Evolutionary conservation across 2,888 invertebrate genomes (phyloP).

Genomic region (Calephelis perditalis): DNA sequence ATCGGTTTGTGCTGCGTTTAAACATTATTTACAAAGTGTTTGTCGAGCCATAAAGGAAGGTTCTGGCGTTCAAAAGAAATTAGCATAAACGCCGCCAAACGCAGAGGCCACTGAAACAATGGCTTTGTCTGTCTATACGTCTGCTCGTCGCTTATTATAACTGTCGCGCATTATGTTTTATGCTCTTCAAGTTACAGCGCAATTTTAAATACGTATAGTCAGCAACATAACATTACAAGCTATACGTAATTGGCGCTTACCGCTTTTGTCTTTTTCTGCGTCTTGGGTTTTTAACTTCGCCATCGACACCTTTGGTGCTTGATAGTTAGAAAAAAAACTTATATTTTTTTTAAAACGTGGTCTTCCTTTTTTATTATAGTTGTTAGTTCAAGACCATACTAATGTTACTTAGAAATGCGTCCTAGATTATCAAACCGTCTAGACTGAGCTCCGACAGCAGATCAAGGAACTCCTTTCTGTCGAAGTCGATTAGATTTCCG

Average conservation of each 20-base stretch:
- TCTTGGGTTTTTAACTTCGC: too few species aligned
- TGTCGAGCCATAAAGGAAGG: conserved; percentile 53
- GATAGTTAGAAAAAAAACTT: too few species aligned
- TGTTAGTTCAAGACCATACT: too few species aligned
- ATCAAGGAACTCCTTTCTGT: conserved; percentile 14
- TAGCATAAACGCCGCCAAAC: conserved; percentile 70
- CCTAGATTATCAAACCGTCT: background rate
- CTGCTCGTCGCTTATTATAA: conserved; percentile 54
- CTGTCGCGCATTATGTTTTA: conserved; percentile 47
- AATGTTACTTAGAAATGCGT: too few species aligned
- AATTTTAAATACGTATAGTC: conserved; percentile 39
- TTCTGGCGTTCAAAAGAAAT: conserved; percentile 62
- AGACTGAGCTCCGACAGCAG: background rate
- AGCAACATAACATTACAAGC: background rate
- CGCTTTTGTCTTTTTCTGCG: too few species aligned
- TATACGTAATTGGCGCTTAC: too few species aligned
- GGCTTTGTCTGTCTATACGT: conserved; percentile 68
- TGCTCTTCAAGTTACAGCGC: conserved; percentile 38
- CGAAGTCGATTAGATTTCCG: conserved; percentile 19
- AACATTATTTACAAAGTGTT: conserved; percentile 56
- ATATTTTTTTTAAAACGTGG: too few species aligned
- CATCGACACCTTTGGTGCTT: too few species aligned
- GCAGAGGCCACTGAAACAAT: conserved; percentile 60
- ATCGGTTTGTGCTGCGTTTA: conserved; percentile 27
- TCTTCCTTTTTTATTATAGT: too few species aligned